A percentile compares a stretch with the other conserved stretches of the same genome.
phyloP scores from a whole-genome alignment of 2,888 invertebrate genomes.

The Drosophila colorata region DNA sequence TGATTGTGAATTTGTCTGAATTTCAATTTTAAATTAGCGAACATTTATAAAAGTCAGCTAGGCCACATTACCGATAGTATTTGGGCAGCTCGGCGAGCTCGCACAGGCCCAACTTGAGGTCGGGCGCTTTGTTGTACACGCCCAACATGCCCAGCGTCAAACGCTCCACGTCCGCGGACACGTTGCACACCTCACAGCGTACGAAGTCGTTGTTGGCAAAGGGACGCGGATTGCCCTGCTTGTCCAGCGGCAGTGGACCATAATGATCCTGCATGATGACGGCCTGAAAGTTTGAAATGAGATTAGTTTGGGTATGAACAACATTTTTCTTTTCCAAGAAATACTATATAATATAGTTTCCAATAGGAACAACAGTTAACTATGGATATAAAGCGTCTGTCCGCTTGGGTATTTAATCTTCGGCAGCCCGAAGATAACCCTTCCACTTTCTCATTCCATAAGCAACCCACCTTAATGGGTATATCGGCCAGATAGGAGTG shows the following conservation, averaged over 20 bases:
- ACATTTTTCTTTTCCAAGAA: too few species aligned
- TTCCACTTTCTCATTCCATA: background rate
- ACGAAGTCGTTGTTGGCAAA: constrained; percentile 94
- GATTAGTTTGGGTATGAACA: too few species aligned
- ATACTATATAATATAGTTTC: too few species aligned
- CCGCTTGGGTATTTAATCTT: too few species aligned
- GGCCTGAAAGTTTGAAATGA: constrained; percentile 49
- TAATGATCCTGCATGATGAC: constrained; percentile 57
- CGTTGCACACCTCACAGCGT: constrained; percentile 95
- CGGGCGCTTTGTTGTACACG: constrained; percentile 89
- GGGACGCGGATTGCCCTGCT: constrained; percentile 91
- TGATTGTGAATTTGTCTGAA: constrained; percentile 53
- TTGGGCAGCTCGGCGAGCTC: constrained; percentile 92
- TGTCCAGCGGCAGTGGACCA: constrained; percentile 86
- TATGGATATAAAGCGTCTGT: too few species aligned
- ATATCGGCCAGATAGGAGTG: constrained; percentile 94
- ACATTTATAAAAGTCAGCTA: background rate
- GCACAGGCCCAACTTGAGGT: constrained; percentile 93
- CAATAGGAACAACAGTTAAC: too few species aligned
- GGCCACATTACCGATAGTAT: constrained; percentile 92
- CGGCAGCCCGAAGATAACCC: too few species aligned
- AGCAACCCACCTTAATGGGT: constrained; percentile 91
- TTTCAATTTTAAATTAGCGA: background rate
- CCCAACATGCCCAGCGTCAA: constrained; percentile 95
- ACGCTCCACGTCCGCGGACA: constrained; percentile 94